phyloP scores from a whole-genome alignment of 2,888 invertebrate genomes.

The Saturnia japonica region DNA sequence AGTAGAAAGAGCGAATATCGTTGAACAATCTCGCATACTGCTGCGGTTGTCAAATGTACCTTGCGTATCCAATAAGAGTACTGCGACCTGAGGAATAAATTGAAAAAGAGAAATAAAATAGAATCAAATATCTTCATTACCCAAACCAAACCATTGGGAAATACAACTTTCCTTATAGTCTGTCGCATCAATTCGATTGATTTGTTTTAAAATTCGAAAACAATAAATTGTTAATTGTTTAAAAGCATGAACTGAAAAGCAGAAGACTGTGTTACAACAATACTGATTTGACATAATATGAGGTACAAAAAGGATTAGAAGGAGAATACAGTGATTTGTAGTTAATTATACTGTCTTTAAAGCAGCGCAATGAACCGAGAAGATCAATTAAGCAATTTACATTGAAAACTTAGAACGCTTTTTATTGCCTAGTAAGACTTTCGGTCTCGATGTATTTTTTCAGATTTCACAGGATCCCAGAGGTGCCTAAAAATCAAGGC shows the following conservation, averaged over 20 bases:
- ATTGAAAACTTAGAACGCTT: too few relatives aligned
- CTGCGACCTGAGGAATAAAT: conserved; percentile 83
- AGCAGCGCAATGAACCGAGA: too few relatives aligned
- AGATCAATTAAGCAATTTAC: too few relatives aligned
- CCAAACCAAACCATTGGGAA: background rate
- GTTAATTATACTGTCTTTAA: too few relatives aligned
- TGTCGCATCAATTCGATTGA: background rate
- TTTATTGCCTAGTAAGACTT: too few relatives aligned
- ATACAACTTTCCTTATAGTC: background rate
- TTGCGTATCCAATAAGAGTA: conserved; percentile 94
- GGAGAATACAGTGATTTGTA: too few relatives aligned
- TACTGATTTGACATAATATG: background rate
- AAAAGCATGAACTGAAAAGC: background rate
- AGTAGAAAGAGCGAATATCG: conserved; percentile 86
- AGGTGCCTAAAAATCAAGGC: too few relatives aligned
- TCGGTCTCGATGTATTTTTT: too few relatives aligned
- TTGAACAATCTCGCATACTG: conserved; percentile 96
- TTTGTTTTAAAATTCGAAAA: background rate
- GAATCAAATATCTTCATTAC: background rate
- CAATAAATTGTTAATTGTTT: background rate
- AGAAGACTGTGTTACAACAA: background rate
- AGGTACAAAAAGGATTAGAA: too few relatives aligned
- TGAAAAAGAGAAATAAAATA: background rate
- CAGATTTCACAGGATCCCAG: too few relatives aligned
- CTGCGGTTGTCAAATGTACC: conserved; percentile 98